These are phyloP conservation scores for Pyrochroa serraticornis DNA, from an alignment of 2,888 invertebrate genomes.

Conservation along the genomic window DNA sequence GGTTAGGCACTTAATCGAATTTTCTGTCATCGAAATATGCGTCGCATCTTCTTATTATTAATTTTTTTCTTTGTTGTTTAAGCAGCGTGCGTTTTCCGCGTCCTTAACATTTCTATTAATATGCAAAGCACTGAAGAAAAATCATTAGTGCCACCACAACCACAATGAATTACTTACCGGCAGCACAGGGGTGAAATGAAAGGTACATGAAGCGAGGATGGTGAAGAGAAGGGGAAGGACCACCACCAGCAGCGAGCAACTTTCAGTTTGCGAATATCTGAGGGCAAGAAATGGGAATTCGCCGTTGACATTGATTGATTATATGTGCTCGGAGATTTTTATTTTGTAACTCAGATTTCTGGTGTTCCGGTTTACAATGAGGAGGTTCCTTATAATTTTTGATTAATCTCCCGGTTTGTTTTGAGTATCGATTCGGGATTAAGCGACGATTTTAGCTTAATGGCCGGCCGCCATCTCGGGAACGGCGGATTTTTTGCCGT, in stretches of 20 bases:
- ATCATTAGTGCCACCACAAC: constrained; percentile 28
- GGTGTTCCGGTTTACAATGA: constrained; percentile 15
- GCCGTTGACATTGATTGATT: constrained; percentile 30
- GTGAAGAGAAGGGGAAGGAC: not conserved
- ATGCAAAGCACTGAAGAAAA: constrained; percentile 30
- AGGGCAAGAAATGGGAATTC: constrained; percentile 32
- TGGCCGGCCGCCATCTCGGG: no score
- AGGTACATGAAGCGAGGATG: constrained; percentile 5
- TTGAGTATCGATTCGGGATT: not conserved
- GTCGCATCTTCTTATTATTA: not conserved
- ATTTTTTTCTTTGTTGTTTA: constrained; percentile 14
- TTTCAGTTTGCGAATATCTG: constrained; percentile 27
- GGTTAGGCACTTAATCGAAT: no score
- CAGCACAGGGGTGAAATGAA: constrained; percentile 18
- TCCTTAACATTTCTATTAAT: constrained; percentile 29
- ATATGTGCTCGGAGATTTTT: constrained; percentile 28
- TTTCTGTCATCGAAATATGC: no score
- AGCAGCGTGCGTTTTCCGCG: constrained; percentile 22
- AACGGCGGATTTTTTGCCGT: no score
- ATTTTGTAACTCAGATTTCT: constrained; percentile 24
- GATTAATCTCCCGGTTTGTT: constrained; percentile 2
- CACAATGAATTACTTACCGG: constrained; percentile 31
- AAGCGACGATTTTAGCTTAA: no score
- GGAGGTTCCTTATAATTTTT: constrained; percentile 15
- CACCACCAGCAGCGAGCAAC: constrained; percentile 11